These are phyloP conservation scores for Enhydra lutris DNA, from an alignment of 2,113 vertebrate genomes.

Conservation along the genomic window DNA sequence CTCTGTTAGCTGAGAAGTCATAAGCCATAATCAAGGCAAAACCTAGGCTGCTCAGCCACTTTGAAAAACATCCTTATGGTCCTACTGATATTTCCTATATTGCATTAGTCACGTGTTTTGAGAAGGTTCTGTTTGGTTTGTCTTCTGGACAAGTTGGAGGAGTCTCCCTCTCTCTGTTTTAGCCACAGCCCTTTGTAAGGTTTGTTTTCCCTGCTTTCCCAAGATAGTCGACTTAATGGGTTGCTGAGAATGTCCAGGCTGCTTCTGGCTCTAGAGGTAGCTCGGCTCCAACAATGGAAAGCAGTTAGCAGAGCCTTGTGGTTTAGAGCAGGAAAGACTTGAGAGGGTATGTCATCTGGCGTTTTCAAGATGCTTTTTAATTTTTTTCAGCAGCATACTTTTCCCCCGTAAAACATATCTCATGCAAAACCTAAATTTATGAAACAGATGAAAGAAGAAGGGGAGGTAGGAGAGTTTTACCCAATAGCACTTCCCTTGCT, in stretches of 20 bases:
- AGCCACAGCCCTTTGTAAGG: background rate
- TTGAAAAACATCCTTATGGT: background rate
- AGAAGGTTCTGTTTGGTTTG: background rate
- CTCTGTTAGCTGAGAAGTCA: background rate
- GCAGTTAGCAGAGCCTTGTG: background rate
- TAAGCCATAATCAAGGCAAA: slow-evolving; percentile 3
- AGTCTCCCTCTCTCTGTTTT: background rate
- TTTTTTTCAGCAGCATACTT: slow-evolving; percentile 37
- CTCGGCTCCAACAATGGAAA: background rate
- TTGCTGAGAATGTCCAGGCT: slow-evolving; percentile 57
- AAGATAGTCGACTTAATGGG: slow-evolving; percentile 41
- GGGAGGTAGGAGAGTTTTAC: background rate
- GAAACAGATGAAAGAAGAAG: slow-evolving; percentile 34
- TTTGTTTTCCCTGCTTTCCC: slow-evolving; percentile 50
- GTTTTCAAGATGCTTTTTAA: slow-evolving; percentile 56
- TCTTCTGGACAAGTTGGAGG: slow-evolving; percentile 32
- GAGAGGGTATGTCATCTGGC: slow-evolving; percentile 43
- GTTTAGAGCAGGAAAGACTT: slow-evolving; percentile 6
- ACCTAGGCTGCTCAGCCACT: background rate
- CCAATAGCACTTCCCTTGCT: background rate
- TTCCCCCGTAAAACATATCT: background rate
- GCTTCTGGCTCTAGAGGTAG: slow-evolving; percentile 11
- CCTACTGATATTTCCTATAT: background rate
- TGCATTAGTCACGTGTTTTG: background rate
- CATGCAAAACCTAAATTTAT: slow-evolving; percentile 39